Percentiles rank a stretch among this genome's conserved stretches.
Evolutionary conservation across 2,888 invertebrate species (phyloP).

Genomic region (Andrena bicolor): DNA sequence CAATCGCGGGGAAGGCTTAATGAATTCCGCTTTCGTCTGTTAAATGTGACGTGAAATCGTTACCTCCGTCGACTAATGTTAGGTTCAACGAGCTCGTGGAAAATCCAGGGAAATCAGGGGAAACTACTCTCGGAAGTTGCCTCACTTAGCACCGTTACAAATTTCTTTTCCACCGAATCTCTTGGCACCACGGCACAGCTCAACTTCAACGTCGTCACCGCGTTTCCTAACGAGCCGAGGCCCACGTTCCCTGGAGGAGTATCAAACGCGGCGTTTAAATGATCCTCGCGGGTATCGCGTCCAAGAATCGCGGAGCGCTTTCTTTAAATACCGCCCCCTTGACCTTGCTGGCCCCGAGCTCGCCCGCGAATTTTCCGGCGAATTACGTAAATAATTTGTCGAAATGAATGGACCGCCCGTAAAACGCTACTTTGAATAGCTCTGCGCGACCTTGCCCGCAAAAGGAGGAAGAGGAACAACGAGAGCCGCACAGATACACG

Average conservation of each 20-base stretch:
- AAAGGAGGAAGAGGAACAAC: neutral
- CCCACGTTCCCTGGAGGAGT: neutral
- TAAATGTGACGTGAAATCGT: constrained; percentile 34
- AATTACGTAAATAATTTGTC: constrained; percentile 45
- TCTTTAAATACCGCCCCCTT: constrained; percentile 45
- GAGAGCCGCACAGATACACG: neutral
- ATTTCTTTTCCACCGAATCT: too few species aligned
- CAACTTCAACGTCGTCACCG: neutral
- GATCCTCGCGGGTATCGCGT: neutral
- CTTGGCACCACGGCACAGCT: too few species aligned
- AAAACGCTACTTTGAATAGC: constrained; percentile 35
- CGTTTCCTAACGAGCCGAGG: neutral
- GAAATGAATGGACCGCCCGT: constrained; percentile 18
- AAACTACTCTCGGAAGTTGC: constrained; percentile 9
- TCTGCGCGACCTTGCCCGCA: constrained; percentile 18
- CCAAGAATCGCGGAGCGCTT: constrained; percentile 1
- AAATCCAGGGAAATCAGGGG: constrained; percentile 1
- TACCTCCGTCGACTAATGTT: constrained; percentile 16
- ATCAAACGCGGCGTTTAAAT: neutral
- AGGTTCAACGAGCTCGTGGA: constrained; percentile 18
- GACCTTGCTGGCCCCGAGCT: constrained; percentile 39
- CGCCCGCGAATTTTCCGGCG: constrained; percentile 20
- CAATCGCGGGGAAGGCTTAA: constrained; percentile 28
- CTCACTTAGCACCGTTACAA: neutral
- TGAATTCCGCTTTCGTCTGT: constrained; percentile 28